Conservation (phyloP, 2,888 invertebrate genomes). For the Achlya flavicornis region DNA sequence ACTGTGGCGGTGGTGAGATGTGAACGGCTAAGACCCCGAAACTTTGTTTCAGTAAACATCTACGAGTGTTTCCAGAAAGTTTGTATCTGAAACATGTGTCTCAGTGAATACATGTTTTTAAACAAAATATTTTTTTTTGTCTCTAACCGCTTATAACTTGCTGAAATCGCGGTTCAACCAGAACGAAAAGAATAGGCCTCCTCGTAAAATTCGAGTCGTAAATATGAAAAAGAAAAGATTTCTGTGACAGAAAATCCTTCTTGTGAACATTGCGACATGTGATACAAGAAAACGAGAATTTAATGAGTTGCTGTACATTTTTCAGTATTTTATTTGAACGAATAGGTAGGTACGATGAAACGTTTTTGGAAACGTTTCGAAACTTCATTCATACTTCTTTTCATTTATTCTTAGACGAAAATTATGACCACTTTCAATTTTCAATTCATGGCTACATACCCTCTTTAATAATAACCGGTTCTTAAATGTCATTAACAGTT, state of each 20-base stretch:
- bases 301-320: slow-evolving; percentile 7
- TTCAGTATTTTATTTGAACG: not conserved
- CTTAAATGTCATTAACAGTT: too few species aligned
- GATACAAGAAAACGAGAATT: slow-evolving; percentile 43
- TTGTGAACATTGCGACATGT: slow-evolving; percentile 48
- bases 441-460: too few species aligned
- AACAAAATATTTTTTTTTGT: not conserved
- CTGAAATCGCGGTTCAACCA: slow-evolving; percentile 44
- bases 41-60: too few species aligned
- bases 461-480: too few species aligned
- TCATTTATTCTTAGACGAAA: not conserved
- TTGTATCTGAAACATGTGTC: too few species aligned
- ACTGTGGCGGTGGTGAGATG: too few species aligned
- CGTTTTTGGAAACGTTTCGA: too few species aligned
- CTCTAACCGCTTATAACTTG: slow-evolving; percentile 25
- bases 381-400: too few species aligned
- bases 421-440: too few species aligned
- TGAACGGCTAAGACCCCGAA: too few species aligned
- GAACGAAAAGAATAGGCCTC: slow-evolving; percentile 65
- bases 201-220: slow-evolving; percentile 73
- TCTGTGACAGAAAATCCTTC: slow-evolving; percentile 52
- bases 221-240: slow-evolving; percentile 73
- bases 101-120: too few species aligned
- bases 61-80: too few species aligned
- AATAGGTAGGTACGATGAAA: not conserved